These are phyloP conservation scores for Sciurus vulgaris DNA, from an alignment of 2,797 vertebrate species.

Conservation along the genomic window DNA sequence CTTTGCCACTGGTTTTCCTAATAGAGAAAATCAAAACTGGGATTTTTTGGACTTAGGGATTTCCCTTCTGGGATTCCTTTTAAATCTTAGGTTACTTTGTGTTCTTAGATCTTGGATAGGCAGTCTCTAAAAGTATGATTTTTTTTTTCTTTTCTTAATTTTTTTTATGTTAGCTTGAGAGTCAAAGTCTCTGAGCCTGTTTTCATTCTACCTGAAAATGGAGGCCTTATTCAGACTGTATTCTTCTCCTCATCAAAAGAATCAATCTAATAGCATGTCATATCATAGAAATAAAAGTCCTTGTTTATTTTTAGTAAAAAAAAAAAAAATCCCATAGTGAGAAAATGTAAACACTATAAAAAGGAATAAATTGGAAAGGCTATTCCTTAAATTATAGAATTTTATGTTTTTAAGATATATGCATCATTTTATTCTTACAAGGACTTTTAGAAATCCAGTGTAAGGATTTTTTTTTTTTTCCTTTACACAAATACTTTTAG, in stretches of 20 bases:
- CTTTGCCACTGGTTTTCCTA: neutral
- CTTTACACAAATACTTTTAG: neutral
- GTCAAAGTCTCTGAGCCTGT: neutral
- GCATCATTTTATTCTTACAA: neutral
- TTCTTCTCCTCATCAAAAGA: neutral
- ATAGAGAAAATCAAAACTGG: neutral
- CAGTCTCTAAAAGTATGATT: neutral
- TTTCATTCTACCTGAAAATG: neutral
- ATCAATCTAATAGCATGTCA: neutral
- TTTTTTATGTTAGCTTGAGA: neutral
- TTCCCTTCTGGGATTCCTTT: neutral
- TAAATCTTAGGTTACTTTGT: neutral
- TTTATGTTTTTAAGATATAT: neutral
- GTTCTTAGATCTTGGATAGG: neutral
- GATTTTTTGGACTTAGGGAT: no score
- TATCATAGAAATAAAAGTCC: neutral
- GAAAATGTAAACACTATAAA: neutral
- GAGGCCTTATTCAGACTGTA: neutral
- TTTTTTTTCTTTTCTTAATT: neutral
- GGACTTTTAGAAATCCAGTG: neutral
- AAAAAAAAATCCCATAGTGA: neutral
- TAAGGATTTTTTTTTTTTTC: neutral
- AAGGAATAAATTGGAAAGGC: neutral
- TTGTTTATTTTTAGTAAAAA: neutral
- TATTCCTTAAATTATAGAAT: conserved; percentile 4